phyloP scores from a whole-genome alignment of 2,113 vertebrate species.

The western clawed frog (Xenopus tropicalis) region UCB_Xtro_10.0 CM004444.2:136277501-136278000 shows the following conservation, averaged over 20 bases:
- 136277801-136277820: neutral
- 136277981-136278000: neutral
- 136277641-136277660: neutral
- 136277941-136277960: neutral
- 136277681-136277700: neutral
- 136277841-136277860: slow-evolving; percentile 4
- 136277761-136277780: neutral
- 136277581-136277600: no score
- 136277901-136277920: neutral
- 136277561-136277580: no score
- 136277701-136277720: neutral
- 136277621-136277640: no score
- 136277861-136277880: neutral
- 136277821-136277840: neutral
- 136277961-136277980: neutral
- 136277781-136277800: neutral
- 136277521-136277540: no score
- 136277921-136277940: neutral
- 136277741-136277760: neutral
- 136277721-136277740: neutral
- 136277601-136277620: no score
- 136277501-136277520: no score
- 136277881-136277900: neutral
- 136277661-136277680: neutral
- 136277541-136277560: no score